Evolutionary conservation across 2,113 vertebrate species (phyloP).

Genomic region (Oreochromis aureus): DNA sequence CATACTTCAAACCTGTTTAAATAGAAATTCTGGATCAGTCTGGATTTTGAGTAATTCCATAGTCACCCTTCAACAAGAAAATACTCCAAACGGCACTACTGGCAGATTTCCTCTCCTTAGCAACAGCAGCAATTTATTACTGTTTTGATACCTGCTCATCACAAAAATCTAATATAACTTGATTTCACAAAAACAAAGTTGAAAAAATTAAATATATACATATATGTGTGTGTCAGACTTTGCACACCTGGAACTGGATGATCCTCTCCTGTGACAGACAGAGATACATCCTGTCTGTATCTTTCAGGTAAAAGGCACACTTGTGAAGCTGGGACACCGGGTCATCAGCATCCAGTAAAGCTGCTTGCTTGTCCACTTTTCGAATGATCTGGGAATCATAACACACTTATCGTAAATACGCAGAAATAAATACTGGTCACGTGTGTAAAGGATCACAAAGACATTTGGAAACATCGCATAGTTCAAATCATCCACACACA

Average conservation of each 20-base stretch:
- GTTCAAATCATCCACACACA: neutral
- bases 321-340: constrained; percentile 98
- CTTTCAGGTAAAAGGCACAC: constrained; percentile 97
- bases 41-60: neutral
- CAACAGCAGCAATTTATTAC: neutral
- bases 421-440: neutral
- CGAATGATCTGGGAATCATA: constrained; percentile 81
- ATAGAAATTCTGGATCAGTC: neutral
- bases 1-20: neutral
- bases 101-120: neutral
- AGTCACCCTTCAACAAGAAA: neutral
- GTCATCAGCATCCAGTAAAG: constrained; percentile 91
- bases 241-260: constrained; percentile 92
- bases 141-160: neutral
- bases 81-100: neutral
- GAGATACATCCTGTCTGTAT: constrained; percentile 97
- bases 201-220: neutral
- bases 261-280: constrained; percentile 98
- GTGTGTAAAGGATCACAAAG: neutral
- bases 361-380: constrained; percentile 96
- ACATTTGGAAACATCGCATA: neutral
- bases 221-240: neutral
- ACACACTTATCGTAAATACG: neutral
- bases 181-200: neutral
- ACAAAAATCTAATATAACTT: neutral